Percentiles rank a stretch among this genome's conserved stretches.
These are phyloP conservation scores for roundworm (Caenorhabditis elegans) DNA, from an alignment of 1,140 invertebrate species.

Conservation along the genomic window WBcel235 BX284602.5:13014501-13015000, in stretches of 20 bases:
- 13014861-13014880: not conserved
- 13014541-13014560: constrained; percentile 11
- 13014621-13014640: not conserved
- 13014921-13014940: constrained; percentile 3
- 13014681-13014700: constrained; percentile 6
- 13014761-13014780: constrained; percentile 1
- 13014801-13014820: constrained; percentile 19
- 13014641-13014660: not conserved
- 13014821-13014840: constrained; percentile 30
- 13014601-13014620: not conserved
- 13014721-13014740: not conserved
- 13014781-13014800: not conserved
- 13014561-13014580: not conserved
- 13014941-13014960: too few species aligned
- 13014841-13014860: not conserved
- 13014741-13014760: not conserved
- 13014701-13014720: not conserved
- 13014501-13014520: not conserved
- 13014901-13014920: not conserved
- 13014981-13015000: too few species aligned
- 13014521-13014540: not conserved
- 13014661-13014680: not conserved
- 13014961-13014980: too few species aligned
- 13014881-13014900: not conserved
- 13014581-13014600: not conserved